These are phyloP conservation scores for Aspidiotus destructor DNA, from an alignment of 2,888 invertebrate species.

Conservation along the genomic window DNA sequence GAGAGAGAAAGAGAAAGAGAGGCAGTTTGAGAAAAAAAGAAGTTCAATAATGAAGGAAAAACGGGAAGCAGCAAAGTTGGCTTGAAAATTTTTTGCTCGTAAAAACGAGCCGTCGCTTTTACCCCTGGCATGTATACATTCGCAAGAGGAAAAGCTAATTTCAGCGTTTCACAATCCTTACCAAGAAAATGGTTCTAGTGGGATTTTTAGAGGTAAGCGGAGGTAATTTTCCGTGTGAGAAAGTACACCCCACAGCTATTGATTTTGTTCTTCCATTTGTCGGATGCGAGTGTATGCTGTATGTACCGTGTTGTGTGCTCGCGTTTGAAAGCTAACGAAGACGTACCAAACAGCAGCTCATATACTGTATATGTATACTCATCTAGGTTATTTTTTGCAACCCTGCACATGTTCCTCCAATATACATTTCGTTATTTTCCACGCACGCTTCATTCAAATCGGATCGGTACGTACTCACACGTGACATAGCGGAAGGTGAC, in stretches of 20 bases:
- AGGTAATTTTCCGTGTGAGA: slow-evolving; percentile 20
- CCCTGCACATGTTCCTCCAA: no score
- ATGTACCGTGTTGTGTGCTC: no score
- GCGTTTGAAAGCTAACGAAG: no score
- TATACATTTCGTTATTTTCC: no score
- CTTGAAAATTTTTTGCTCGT: slow-evolving; percentile 21
- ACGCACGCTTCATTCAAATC: no score
- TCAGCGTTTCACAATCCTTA: slow-evolving; percentile 29
- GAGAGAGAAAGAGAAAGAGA: slow-evolving; percentile 5
- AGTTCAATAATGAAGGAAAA: background rate
- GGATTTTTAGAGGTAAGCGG: slow-evolving; percentile 30
- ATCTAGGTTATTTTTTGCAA: no score
- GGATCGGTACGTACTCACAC: no score
- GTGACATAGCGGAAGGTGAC: no score
- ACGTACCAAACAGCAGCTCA: no score
- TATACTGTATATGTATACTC: no score
- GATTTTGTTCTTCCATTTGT: slow-evolving; percentile 19
- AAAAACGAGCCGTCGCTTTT: slow-evolving; percentile 21
- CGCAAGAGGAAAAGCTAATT: slow-evolving; percentile 29
- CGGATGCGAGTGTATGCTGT: no score
- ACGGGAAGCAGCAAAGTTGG: background rate
- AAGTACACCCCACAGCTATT: slow-evolving; percentile 27
- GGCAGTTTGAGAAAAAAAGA: background rate
- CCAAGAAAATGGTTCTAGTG: slow-evolving; percentile 26
- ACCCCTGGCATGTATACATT: slow-evolving; percentile 7